Percentiles rank a stretch among this genome's conserved stretches.
Conservation (phyloP, 2,888 invertebrate genomes). For the Allophyes oxyacanthae region DNA sequence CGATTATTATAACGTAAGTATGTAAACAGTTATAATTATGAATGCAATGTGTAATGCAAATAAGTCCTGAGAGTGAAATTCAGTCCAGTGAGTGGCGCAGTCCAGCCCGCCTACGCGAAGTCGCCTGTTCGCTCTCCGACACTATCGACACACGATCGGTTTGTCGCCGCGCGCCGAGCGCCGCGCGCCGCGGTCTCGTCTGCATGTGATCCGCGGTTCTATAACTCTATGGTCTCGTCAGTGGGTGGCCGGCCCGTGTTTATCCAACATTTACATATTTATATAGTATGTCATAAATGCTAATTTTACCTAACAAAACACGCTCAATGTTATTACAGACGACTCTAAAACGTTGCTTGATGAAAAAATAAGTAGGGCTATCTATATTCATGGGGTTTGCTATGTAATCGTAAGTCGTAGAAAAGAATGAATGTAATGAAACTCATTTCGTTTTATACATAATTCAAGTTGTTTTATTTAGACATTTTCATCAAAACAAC, state of each 20-base stretch:
- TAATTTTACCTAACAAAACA: constrained; percentile 46
- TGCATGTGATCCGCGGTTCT: not conserved
- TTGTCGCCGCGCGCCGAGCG: not conserved
- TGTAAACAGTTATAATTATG: no score
- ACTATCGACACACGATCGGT: no score
- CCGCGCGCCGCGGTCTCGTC: not conserved
- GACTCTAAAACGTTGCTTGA: constrained; percentile 32
- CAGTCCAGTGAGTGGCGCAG: no score
- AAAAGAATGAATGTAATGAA: constrained; percentile 1
- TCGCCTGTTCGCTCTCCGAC: no score
- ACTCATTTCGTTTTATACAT: not conserved
- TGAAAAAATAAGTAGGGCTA: constrained; percentile 28
- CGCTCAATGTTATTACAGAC: constrained; percentile 38
- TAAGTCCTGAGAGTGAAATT: no score
- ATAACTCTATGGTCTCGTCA: not conserved
- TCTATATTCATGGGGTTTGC: constrained; percentile 12
- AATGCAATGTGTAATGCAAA: no score
- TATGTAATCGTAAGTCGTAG: not conserved
- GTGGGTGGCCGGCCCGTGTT: constrained; percentile 37
- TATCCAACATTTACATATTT: constrained; percentile 56
- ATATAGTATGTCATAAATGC: constrained; percentile 52
- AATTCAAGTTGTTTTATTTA: no score
- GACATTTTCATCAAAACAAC: no score
- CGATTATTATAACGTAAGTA: no score
- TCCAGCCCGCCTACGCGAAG: no score